Base-by-base conservation (phyloP, 2,113 vertebrate species). In the Rana temporaria region DNA sequence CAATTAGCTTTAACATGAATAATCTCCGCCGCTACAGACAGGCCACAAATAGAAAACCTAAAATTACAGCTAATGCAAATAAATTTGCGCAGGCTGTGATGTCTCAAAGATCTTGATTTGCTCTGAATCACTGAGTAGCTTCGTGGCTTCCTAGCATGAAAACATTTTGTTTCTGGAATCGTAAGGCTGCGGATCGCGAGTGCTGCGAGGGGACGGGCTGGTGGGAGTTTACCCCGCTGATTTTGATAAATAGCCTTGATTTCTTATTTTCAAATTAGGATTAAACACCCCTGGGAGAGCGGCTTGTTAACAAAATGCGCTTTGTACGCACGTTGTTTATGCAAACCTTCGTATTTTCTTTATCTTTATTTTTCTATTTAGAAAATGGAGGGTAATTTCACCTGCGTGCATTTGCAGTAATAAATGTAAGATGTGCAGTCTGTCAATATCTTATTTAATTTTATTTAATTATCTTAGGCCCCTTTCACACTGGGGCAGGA, bases 21-120 rank as follows among this genome's bases (percentile, higher is more conserved):
- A 82, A 57, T 74, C 69, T 81, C 60, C 30, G 59, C 69, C 69
- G n/a, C n/a, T 59, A 69, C 70, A 82, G 79, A 82, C 69, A 7
- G 71, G 70, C 70, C 80, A 75, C 38, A 82, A 74, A 82, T 75
- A 75, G 71, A 75, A 82, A 67, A 55, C 80, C 80, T 75, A 82
- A 82, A 82, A 82, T 82, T 74, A 82, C 32, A 57, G 80, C 80
- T 57, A 82, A 82, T 75, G 80, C 80, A 82, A 75, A 82, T 67
- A 82, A 75, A 82, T 57, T 59, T 55, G 60, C 63, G 73, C 79
- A 63, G 71, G 63, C 80, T 82, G 71, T 75, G 71, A 82, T 75
- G 80, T 75, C 75, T 75, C 80, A 74, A 68, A 82, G 71, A 82
- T 75, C 63, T 65, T 82, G 71, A 82, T 82, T 82, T 82, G 57